Conservation (phyloP, 1,140 invertebrate species). For the Pseudomyrmex gracilis region DNA sequence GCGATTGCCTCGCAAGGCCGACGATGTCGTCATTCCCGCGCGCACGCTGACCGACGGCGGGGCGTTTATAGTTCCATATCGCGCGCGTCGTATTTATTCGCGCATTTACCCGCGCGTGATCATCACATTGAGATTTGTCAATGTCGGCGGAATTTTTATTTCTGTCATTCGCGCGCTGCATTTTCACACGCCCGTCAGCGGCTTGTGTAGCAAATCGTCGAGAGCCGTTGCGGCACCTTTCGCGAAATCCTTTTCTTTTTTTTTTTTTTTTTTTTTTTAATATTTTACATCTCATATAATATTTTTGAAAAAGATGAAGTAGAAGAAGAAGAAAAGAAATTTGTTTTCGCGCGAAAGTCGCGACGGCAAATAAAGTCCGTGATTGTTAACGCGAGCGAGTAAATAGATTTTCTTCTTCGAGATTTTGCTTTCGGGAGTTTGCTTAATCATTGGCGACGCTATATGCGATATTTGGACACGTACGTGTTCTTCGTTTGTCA, state of each 20-base stretch:
- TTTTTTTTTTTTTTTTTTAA: not conserved
- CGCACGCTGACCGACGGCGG: not conserved
- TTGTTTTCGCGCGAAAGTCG: not conserved
- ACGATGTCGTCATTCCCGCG: not conserved
- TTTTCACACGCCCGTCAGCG: not conserved
- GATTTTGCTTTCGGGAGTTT: not conserved
- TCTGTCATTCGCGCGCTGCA: not conserved
- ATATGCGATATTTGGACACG: too few species aligned
- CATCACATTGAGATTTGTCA: slow-evolving; percentile 18
- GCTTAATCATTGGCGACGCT: too few species aligned
- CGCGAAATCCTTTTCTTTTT: not conserved
- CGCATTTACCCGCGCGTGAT: not conserved
- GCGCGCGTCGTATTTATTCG: slow-evolving; percentile 23
- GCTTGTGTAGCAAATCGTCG: not conserved
- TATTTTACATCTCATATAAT: too few species aligned
- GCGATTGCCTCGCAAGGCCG: slow-evolving; percentile 21
- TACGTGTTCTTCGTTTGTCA: not conserved
- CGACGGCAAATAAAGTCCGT: not conserved
- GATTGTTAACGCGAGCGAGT: too few species aligned
- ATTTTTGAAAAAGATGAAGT: not conserved
- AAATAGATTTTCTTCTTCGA: too few species aligned
- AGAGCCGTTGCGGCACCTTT: not conserved
- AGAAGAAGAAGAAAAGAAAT: not conserved
- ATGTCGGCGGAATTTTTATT: not conserved
- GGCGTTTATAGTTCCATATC: not conserved